phyloP scores from a whole-genome alignment of 1,140 invertebrate species.

The Drosophila carrolli region DNA sequence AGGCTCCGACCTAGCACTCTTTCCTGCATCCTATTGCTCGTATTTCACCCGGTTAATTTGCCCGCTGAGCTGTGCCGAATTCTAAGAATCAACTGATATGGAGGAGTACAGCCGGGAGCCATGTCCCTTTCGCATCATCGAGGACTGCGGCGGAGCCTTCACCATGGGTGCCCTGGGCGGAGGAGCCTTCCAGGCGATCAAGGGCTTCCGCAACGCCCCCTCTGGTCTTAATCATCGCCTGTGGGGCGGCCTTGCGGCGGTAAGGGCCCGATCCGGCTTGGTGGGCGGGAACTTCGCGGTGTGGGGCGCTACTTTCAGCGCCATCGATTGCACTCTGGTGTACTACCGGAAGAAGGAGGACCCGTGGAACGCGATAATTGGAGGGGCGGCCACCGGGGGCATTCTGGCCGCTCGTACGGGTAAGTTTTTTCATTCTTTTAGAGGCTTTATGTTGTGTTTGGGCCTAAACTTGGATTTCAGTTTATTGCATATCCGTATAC shows the following conservation, averaged over 20 bases:
- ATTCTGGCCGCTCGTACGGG: constrained; percentile 61
- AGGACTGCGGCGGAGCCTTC: constrained; percentile 70
- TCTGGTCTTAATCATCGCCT: constrained; percentile 49
- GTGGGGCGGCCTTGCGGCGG: constrained; percentile 33
- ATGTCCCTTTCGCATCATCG: constrained; percentile 67
- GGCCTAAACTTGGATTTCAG: neutral
- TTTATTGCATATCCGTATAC: neutral
- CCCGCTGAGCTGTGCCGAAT: neutral
- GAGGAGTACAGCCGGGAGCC: constrained; percentile 66
- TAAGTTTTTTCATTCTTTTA: constrained; percentile 1
- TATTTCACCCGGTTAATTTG: neutral
- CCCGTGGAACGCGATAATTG: constrained; percentile 69
- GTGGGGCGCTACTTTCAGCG: constrained; percentile 65
- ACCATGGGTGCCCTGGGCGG: constrained; percentile 65
- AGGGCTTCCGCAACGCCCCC: constrained; percentile 65
- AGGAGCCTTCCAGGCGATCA: constrained; percentile 59
- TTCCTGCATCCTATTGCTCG: neutral
- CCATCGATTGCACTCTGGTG: constrained; percentile 62
- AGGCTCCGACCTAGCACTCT: constrained; percentile 6
- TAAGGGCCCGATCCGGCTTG: constrained; percentile 37
- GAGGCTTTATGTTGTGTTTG: neutral
- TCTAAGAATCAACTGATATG: constrained; percentile 25
- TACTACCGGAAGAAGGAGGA: constrained; percentile 59
- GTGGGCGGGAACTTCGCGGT: constrained; percentile 64
- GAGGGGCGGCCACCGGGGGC: constrained; percentile 62